Evolutionary conservation across 2,888 invertebrate genomes (phyloP), one percentile per base, ranked within the genome.

Genomic region (Ashinkailepas kermadecensis): DNA sequence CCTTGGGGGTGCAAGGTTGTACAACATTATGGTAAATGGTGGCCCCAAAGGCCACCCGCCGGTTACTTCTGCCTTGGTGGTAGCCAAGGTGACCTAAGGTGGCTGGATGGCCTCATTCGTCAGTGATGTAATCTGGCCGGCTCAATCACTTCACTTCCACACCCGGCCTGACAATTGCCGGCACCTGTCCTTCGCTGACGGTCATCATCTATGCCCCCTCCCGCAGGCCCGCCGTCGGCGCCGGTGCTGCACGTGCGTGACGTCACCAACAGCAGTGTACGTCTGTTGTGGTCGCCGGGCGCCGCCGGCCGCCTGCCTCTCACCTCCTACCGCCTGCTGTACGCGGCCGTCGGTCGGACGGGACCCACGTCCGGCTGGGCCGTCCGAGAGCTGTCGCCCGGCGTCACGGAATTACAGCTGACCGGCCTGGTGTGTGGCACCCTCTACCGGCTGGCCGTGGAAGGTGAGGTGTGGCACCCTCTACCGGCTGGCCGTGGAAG

Each of bases 281-380:
- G 89, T 78, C 86, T 91, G 81, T 90, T 90, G 84, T 91, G 91
- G 89, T 88, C 88, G 83, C 88, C 88, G 84, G 89, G 89, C 80
- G 90, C 90, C 85, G 89, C 88, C 81, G 90, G 90, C 0, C 90
- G 90, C 21, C 88, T 90, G 0, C 88, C 89, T 11, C 86, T 91
- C 59, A 88, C 88, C 81, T 90, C 89, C n/a, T 91, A 89, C 84
- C 74, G 74, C 4, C 21, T 74, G 56, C 54, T 21, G 74, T 74
- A 56, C 74, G 74, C 74, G 9, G 21, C 74, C 21, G 74, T 21
- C 54, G 70, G n/a, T 12, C 12, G 70, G 15, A 10, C 39, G 39
- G 64, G 64, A n/a, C n/a, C 64, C n/a, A 21, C 18, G n/a, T 13
- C 25, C 12, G 56, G 21, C 18, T 74, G 74, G 74, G 7, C 2